phyloP scores from a whole-genome alignment of 2,888 invertebrate species.

The Drosophila tanythrix region DNA sequence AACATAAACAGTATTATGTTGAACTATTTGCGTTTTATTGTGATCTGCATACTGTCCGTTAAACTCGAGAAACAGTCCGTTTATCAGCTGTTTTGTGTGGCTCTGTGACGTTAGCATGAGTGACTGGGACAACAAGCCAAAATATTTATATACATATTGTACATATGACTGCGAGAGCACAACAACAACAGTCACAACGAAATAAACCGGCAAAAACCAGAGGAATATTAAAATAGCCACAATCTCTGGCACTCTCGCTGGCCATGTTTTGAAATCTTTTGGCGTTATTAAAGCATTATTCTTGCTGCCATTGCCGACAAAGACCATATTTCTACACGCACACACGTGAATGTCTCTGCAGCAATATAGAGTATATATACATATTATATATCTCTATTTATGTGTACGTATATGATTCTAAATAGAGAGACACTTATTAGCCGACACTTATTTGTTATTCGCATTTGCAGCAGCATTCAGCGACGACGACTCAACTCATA shows the following conservation, averaged over 20 bases:
- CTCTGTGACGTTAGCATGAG: constrained; percentile 18
- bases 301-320: constrained; percentile 41
- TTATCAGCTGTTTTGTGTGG: constrained; percentile 37
- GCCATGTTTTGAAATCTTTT: constrained; percentile 60
- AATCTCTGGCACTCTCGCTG: constrained; percentile 37
- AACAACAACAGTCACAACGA: constrained; percentile 46
- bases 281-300: constrained; percentile 72
- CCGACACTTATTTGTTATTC: constrained; percentile 45
- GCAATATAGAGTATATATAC: neutral
- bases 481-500: constrained; percentile 59
- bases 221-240: constrained; percentile 65
- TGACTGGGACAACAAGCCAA: constrained; percentile 15
- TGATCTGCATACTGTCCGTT: constrained; percentile 18
- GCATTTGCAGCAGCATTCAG: constrained; percentile 48
- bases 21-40: neutral
- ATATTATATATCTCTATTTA: neutral
- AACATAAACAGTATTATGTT: neutral
- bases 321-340: constrained; percentile 47
- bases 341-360: constrained; percentile 9
- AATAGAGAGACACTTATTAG: constrained; percentile 42
- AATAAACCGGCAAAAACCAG: constrained; percentile 71
- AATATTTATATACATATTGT: constrained; percentile 5
- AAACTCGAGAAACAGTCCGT: neutral
- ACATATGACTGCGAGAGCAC: constrained; percentile 13
- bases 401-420: neutral